Evolutionary conservation across 2,888 invertebrate species (phyloP).

Genomic region (Cylindroiulus punctatus): DNA sequence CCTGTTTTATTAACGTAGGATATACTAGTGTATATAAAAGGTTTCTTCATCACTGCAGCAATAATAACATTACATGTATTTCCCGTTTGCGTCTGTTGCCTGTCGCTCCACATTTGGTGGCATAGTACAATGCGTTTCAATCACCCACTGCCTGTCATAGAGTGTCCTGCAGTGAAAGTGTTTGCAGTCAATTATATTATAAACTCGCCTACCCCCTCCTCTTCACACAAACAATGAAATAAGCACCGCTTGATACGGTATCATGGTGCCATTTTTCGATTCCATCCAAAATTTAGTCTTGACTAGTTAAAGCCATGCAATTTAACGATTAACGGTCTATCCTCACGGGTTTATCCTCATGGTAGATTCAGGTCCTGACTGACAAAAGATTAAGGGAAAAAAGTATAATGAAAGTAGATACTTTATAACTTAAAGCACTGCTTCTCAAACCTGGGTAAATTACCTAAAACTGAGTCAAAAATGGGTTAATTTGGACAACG

Average conservation of each 20-base stretch:
- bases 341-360: no score
- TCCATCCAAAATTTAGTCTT: neutral
- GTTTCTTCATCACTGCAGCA: neutral
- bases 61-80: neutral
- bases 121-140: neutral
- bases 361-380: no score
- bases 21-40: no score
- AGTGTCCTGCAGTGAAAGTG: constrained; percentile 1
- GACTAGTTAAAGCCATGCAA: neutral
- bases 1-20: no score
- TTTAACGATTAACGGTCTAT: neutral
- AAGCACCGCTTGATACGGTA: neutral
- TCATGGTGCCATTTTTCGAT: constrained; percentile 18
- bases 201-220: constrained; percentile 5
- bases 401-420: no score
- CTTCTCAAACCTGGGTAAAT: no score
- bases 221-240: neutral
- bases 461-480: no score
- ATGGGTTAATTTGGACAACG: no score
- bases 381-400: no score
- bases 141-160: neutral
- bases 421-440: no score
- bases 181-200: constrained; percentile 33
- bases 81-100: neutral
- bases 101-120: neutral